These are phyloP conservation scores for Apis mellifera DNA, from an alignment of 1,140 invertebrate species.

Conservation along the genomic window DNA sequence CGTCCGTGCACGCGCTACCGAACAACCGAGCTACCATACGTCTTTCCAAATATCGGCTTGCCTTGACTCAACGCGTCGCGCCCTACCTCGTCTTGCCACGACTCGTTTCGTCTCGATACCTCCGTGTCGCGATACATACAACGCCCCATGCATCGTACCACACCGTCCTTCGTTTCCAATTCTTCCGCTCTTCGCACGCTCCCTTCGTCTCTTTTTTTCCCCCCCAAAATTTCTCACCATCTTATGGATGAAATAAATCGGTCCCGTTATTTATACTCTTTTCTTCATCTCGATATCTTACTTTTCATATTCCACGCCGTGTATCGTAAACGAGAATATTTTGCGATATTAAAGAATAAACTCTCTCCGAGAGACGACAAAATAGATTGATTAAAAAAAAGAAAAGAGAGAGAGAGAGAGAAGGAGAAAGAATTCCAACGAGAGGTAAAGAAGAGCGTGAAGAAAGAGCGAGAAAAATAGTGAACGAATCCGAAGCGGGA, in stretches of 20 bases:
- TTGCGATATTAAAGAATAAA: too few species aligned
- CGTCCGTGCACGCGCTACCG: constrained; percentile 43
- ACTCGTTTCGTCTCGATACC: not conserved
- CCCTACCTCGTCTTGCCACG: not conserved
- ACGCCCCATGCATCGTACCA: not conserved
- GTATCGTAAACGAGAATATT: too few species aligned
- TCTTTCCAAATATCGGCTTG: constrained; percentile 36
- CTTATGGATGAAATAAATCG: too few species aligned
- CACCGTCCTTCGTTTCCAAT: not conserved
- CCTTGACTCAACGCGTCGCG: not conserved
- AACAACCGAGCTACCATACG: constrained; percentile 9
- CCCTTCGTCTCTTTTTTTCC: not conserved
- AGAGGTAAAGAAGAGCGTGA: not conserved
- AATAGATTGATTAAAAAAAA: too few species aligned
- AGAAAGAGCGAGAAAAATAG: not conserved
- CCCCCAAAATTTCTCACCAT: too few species aligned
- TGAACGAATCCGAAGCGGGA: not conserved
- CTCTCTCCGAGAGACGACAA: too few species aligned
- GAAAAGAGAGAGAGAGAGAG: not conserved
- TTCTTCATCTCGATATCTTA: too few species aligned
- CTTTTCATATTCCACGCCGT: too few species aligned
- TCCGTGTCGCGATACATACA: not conserved
- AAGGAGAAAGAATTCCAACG: too few species aligned
- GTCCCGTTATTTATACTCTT: not conserved
- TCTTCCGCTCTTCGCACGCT: not conserved